Evolutionary conservation across 2,797 vertebrate genomes (phyloP).

Genomic region (Pithecia hirsuta): DNA sequence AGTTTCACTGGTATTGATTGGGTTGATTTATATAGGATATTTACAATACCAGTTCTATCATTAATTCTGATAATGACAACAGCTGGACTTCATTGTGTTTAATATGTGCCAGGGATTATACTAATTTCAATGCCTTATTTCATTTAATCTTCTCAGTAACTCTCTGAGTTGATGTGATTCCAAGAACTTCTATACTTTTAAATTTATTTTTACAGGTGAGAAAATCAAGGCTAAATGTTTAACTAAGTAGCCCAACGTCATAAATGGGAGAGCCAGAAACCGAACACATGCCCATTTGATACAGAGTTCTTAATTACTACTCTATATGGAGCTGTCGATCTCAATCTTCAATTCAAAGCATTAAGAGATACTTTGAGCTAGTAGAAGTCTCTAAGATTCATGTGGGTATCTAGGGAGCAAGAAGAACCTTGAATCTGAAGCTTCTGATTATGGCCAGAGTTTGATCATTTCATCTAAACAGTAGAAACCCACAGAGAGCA

Average conservation of each 20-base stretch:
- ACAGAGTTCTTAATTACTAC: background rate
- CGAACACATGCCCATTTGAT: background rate
- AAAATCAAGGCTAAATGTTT: background rate
- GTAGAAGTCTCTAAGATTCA: background rate
- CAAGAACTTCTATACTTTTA: background rate
- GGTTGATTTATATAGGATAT: background rate
- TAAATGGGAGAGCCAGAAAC: background rate
- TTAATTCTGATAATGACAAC: background rate
- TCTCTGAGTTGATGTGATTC: background rate
- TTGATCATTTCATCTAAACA: background rate
- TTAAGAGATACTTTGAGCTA: background rate
- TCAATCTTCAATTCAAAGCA: background rate
- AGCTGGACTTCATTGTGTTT: background rate
- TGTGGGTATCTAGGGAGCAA: background rate
- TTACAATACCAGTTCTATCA: background rate
- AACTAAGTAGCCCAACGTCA: background rate
- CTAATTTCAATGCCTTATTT: background rate
- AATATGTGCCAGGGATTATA: background rate
- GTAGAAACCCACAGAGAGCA: background rate
- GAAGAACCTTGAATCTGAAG: background rate
- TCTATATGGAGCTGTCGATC: background rate
- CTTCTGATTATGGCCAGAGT: background rate
- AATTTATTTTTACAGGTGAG: background rate
- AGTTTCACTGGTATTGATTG: background rate
- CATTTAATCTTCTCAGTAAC: background rate